These are phyloP conservation scores for Athripsodes cinereus DNA, from an alignment of 2,888 invertebrate species.

Conservation along the genomic window DNA sequence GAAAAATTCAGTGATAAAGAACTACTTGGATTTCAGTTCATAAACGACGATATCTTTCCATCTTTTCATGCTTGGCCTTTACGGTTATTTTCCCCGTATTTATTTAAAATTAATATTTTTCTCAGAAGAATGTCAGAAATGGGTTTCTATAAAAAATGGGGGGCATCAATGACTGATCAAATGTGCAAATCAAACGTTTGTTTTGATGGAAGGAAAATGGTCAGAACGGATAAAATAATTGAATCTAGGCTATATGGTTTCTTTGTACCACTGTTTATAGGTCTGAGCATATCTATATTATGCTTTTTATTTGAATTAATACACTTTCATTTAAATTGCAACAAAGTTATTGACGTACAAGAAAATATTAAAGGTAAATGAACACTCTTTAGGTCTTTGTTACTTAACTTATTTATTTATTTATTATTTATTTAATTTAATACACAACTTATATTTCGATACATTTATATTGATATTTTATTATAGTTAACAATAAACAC, in stretches of 20 bases:
- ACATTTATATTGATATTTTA: too few relatives aligned
- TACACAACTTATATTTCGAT: too few relatives aligned
- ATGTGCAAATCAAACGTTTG: background rate
- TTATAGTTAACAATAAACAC: too few relatives aligned
- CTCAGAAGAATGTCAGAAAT: background rate
- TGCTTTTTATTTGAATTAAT: background rate
- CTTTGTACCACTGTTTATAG: background rate
- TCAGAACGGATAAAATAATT: background rate
- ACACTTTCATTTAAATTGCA: background rate
- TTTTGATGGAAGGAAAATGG: constrained; percentile 1
- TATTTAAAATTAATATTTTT: background rate
- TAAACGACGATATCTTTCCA: constrained; percentile 7
- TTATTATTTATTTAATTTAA: too few relatives aligned
- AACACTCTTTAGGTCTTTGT: too few relatives aligned
- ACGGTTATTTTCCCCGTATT: background rate
- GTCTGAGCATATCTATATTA: background rate
- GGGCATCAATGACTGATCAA: background rate
- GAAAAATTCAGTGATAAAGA: background rate
- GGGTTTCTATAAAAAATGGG: constrained; percentile 6
- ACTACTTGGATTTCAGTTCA: background rate
- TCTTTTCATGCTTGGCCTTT: constrained; percentile 6
- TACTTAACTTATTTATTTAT: too few relatives aligned
- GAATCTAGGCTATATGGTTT: background rate
- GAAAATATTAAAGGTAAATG: too few relatives aligned
- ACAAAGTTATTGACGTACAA: too few relatives aligned